Base-by-base conservation (phyloP, 2,888 invertebrate genomes). In the Sphaeridia pumilis region DNA sequence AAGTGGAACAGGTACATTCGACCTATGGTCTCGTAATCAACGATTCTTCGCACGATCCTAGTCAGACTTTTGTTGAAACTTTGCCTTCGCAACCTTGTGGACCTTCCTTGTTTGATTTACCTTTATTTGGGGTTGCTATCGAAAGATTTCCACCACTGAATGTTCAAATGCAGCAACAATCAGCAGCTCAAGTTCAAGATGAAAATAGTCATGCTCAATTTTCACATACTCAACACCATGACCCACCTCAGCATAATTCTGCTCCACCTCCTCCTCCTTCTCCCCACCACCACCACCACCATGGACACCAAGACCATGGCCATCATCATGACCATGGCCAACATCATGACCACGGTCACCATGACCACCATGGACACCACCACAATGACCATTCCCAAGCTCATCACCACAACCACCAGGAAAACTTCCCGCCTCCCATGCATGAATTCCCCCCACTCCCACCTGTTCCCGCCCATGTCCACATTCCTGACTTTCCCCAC, bases 1-100 rank as follows among this genome's bases (percentile, higher is more conserved):
- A 58, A 55, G 58, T 59, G 51, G 60, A 63, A 54, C 60, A 60
- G 60, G 63, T 60, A 58, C 59, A 59, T 47, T 56, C 59, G 31
- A 52, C 59, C 48, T 54, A 57, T 49, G 56, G 58, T 27, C 58
- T 60, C 36, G 49, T 58, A 46, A 55, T 57, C 57, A 54, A 38
- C 46, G 46, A 57, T 38, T 25, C 55, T 47, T 49, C 52, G 42
- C 51, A 44, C 27, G 45, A 59, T 22, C 52, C 53, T 21, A 42
- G 49, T 47, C 44, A 46, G 14, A 20, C 36, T 45, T 17, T 26
- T 42, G 28, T 41, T 49, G 21, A 38, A 22, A 46, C 28, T 27
- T 31, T 51, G 17, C 28, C 52, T 1, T 35, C 41, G 34, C 46
- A n/a, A n/a, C n/a, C 27, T 44, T 51, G 21, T 31, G 44, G 27